phyloP scores from a whole-genome alignment of 1,140 invertebrate species.

The Drosophila malerkotliana region DNA sequence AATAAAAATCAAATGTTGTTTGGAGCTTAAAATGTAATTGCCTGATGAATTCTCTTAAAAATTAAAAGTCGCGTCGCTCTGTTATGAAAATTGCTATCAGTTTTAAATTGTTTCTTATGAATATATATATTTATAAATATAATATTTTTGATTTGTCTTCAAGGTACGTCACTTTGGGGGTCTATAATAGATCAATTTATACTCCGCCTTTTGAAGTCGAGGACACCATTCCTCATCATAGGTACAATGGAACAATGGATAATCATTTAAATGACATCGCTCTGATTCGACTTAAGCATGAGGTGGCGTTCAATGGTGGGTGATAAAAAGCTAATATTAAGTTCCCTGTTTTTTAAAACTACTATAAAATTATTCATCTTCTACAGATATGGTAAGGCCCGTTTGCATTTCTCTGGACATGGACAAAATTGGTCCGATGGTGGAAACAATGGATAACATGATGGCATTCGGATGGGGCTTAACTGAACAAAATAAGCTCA shows the following conservation, averaged over 20 bases:
- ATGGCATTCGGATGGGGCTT: slow-evolving; percentile 7
- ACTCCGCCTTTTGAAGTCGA: not conserved
- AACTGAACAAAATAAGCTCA: accelerated
- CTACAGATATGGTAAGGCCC: not conserved
- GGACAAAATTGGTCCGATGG: accelerated
- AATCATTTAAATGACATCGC: not conserved
- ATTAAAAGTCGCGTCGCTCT: too few species aligned
- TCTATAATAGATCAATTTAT: not conserved
- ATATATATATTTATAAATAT: too few species aligned
- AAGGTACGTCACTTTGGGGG: not conserved
- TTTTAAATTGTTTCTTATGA: too few species aligned
- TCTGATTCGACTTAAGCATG: not conserved
- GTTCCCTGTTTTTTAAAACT: too few species aligned
- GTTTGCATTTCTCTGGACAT: not conserved
- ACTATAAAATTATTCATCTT: not conserved
- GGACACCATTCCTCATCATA: not conserved
- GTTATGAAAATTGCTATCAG: too few species aligned
- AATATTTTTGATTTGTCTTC: not conserved
- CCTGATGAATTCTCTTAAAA: too few species aligned
- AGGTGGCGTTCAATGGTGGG: not conserved
- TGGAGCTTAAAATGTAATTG: too few species aligned
- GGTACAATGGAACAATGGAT: not conserved
- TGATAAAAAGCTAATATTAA: not conserved
- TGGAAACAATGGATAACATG: accelerated
- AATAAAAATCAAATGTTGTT: too few species aligned